These are phyloP conservation scores for Speoplatyrhinus poulsoni DNA, from an alignment of 2,113 vertebrate species.

Conservation along the genomic window DNA sequence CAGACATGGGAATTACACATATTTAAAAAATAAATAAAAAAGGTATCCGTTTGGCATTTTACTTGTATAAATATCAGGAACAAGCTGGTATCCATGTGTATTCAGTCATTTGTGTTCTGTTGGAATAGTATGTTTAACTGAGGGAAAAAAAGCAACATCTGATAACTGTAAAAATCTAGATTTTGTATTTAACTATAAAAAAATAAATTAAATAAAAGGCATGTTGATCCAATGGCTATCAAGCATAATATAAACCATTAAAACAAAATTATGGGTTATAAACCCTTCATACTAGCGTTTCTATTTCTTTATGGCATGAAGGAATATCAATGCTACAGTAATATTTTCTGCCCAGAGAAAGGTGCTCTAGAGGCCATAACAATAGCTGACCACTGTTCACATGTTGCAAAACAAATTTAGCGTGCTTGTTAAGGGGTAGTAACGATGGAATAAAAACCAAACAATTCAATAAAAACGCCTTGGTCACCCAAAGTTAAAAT, in stretches of 20 bases:
- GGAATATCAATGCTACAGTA: constrained; percentile 8
- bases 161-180: constrained; percentile 43
- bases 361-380: constrained; percentile 22
- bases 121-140: constrained; percentile 54
- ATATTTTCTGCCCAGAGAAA: constrained; percentile 26
- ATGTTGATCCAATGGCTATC: constrained; percentile 25
- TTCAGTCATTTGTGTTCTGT: constrained; percentile 49
- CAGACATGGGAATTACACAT: no score
- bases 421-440: constrained; percentile 15
- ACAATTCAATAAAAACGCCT: constrained; percentile 59
- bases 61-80: constrained; percentile 13
- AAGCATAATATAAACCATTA: constrained; percentile 38
- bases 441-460: constrained; percentile 32
- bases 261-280: constrained; percentile 23
- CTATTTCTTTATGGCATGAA: constrained; percentile 39
- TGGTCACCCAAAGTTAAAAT: constrained; percentile 27
- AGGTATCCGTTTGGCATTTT: constrained; percentile 44
- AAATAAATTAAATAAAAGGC: neutral
- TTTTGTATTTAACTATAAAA: constrained; percentile 51
- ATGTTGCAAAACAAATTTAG: constrained; percentile 25
- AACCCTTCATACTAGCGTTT: constrained; percentile 30
- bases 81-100: neutral
- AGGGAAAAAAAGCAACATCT: constrained; percentile 46
- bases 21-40: no score
- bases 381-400: constrained; percentile 13